Percentiles rank a stretch among this genome's conserved stretches.
These are phyloP conservation scores for Lycocorax pyrrhopterus DNA, from an alignment of 2,113 vertebrate genomes.

Conservation along the genomic window DNA sequence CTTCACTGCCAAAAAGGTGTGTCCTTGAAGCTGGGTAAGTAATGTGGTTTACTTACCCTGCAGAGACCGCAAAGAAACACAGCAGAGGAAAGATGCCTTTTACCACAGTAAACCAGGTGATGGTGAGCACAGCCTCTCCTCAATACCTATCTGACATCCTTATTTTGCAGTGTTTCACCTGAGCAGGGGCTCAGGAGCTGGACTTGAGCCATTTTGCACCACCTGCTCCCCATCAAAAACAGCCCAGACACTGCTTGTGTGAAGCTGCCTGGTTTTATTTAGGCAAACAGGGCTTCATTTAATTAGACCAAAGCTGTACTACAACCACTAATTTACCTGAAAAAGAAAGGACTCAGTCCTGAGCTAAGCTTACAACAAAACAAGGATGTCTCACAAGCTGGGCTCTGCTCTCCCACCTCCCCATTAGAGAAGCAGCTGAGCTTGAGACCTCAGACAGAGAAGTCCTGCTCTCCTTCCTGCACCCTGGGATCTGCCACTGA, in stretches of 20 bases:
- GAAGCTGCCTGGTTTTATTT: background rate
- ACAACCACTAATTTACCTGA: background rate
- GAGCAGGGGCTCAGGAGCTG: background rate
- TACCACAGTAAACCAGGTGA: background rate
- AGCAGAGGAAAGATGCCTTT: background rate
- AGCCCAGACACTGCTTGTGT: background rate
- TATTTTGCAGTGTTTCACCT: background rate
- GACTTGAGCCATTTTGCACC: background rate
- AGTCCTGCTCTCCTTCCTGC: background rate
- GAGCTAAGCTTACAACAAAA: background rate
- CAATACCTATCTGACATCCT: background rate
- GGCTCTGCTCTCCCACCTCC: background rate
- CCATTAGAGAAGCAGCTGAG: background rate
- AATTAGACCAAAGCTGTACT: background rate
- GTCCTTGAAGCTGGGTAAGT: background rate
- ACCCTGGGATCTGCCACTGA: background rate
- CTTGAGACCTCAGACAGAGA: background rate
- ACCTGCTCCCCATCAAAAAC: background rate
- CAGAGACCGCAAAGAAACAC: background rate
- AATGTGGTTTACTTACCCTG: background rate
- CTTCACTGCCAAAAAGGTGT: background rate
- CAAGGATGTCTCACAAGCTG: background rate
- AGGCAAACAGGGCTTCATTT: background rate
- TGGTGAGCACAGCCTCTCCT: background rate
- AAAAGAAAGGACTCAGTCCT: background rate